Evolutionary conservation across 1,140 invertebrate species (phyloP).

Genomic region (Samia ricini): DNA sequence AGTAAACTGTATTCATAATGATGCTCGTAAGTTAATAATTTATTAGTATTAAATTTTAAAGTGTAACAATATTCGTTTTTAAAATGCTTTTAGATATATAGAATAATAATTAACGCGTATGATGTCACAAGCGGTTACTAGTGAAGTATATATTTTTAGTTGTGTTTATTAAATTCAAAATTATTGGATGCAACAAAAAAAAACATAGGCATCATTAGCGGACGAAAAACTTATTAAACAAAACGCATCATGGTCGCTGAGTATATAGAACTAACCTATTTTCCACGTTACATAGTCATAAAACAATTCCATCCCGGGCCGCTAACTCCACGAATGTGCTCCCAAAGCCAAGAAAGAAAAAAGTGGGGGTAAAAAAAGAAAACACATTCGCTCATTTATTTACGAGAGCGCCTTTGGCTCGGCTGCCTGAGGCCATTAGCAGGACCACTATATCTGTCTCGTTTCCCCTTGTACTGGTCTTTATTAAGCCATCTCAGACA

Average conservation of each 20-base stretch:
- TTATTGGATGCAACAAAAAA: not conserved
- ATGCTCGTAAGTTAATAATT: too few relatives aligned
- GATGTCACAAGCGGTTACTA: too few relatives aligned
- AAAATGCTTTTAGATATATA: too few relatives aligned
- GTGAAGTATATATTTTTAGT: too few relatives aligned
- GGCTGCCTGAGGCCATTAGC: constrained; percentile 53
- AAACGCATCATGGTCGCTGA: constrained; percentile 15
- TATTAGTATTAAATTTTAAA: too few relatives aligned
- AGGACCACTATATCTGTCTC: constrained; percentile 45
- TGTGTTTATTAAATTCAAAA: too few relatives aligned
- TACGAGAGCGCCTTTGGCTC: constrained; percentile 58
- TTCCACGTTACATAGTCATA: constrained; percentile 35
- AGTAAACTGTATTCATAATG: too few relatives aligned
- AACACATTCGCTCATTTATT: constrained; percentile 66
- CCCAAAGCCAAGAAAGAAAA: constrained; percentile 32
- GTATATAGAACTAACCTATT: constrained; percentile 43
- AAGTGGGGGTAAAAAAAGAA: constrained; percentile 44
- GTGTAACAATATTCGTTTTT: too few relatives aligned
- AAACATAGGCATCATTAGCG: not conserved
- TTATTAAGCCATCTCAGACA: constrained; percentile 37
- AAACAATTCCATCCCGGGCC: constrained; percentile 33
- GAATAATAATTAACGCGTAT: too few relatives aligned
- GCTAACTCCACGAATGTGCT: constrained; percentile 24
- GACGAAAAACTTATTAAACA: constrained; percentile 4
- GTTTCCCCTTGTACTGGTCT: constrained; percentile 24